Conservation (phyloP, 2,113 vertebrate species). For the Chaenogobius annularis region DNA sequence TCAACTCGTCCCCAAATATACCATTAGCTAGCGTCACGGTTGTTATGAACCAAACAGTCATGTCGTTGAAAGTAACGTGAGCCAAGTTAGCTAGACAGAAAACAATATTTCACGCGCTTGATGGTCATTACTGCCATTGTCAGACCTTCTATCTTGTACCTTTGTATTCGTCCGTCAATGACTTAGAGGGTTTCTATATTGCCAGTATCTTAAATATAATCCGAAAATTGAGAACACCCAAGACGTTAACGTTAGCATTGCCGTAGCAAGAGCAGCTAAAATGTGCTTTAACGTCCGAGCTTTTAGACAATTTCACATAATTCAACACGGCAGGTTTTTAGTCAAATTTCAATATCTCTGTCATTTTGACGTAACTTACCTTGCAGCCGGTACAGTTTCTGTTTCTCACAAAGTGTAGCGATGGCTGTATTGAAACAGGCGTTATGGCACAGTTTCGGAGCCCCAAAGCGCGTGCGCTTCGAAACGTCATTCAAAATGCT, state of each 20-base stretch:
- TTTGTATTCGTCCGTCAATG: neutral
- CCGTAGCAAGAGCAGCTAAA: neutral
- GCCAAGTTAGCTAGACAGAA: neutral
- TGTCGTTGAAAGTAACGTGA: neutral
- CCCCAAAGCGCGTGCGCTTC: no score
- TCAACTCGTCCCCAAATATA: no score
- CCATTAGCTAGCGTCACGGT: neutral
- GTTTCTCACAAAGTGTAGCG: neutral
- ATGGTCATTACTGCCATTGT: neutral
- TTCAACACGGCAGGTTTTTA: neutral
- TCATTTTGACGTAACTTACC: slow-evolving; percentile 14
- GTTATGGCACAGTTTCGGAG: no score
- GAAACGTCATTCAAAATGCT: no score
- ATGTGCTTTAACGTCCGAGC: neutral
- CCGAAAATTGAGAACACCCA: neutral
- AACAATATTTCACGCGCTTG: neutral
- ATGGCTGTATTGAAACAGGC: no score
- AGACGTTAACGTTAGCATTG: neutral
- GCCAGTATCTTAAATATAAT: neutral
- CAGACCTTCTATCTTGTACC: neutral
- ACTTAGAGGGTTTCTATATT: neutral
- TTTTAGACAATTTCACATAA: neutral
- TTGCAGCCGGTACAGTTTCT: neutral
- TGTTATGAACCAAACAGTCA: no score
- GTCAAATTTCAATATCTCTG: neutral